Evolutionary conservation across 2,113 vertebrate genomes (phyloP).

Genomic region (Neogobius melanostomus): DNA sequence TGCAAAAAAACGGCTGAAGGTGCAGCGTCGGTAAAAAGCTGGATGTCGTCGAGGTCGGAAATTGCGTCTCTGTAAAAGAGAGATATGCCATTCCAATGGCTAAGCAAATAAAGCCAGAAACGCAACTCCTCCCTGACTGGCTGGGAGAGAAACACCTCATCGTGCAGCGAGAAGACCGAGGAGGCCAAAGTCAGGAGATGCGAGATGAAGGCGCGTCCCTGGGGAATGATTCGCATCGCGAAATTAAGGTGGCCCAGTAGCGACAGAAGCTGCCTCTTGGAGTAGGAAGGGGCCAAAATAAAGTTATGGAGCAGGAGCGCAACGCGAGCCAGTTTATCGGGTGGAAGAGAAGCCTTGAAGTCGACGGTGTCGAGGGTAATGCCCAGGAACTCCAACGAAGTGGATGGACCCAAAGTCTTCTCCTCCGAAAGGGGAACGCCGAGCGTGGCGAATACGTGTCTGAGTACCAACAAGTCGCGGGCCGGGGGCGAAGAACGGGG

Average conservation of each 20-base stretch:
- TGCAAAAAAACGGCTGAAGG: too few relatives aligned
- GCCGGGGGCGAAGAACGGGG: background rate
- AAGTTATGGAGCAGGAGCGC: background rate
- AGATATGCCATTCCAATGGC: background rate
- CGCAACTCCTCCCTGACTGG: background rate
- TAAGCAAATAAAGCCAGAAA: background rate
- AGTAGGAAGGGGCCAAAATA: background rate
- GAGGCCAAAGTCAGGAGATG: background rate
- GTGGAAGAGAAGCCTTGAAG: too few relatives aligned
- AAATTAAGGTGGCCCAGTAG: background rate
- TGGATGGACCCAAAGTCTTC: background rate
- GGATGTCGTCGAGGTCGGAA: background rate
- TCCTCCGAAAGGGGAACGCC: background rate
- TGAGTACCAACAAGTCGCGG: background rate
- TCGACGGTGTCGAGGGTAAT: background rate
- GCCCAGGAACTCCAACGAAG: background rate
- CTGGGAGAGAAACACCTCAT: background rate
- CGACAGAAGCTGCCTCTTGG: background rate
- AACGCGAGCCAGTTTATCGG: background rate
- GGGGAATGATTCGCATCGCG: background rate
- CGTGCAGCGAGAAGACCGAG: background rate
- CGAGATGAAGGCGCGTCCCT: background rate
- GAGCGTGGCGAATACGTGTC: background rate
- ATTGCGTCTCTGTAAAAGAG: background rate
- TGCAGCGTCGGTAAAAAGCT: background rate